Evolutionary conservation across 2,888 invertebrate species (phyloP), one percentile per base, ranked within the genome.

Genomic region (Acrobasis suavella): DNA sequence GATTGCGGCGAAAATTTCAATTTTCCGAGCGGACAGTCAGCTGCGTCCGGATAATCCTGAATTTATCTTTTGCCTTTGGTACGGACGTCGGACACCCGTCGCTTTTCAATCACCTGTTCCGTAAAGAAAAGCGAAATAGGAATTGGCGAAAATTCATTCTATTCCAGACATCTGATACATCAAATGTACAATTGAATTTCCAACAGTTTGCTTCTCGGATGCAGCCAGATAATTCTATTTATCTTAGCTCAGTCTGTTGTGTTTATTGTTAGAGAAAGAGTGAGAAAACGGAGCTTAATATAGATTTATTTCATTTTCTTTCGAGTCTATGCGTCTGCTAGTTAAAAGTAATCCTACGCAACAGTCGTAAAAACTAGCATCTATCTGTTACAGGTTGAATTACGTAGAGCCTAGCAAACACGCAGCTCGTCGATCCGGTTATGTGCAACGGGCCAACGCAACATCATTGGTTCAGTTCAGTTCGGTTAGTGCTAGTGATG

Each of bases 1-100:
- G 70, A 75, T 67, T 68, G 73, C 74, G 69, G 72, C 71, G 72
- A 72, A 80, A 81, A 82, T 84, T 84, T 80, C 82, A 85, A 87
- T 88, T 88, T 86, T 84, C 84, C 80, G 74, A 79, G 69, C 78
- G 82, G 77, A 78, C 81, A 79, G 78, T 80, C 85, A 84, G 82
- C 81, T 85, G 83, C 77, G 81, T 75, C 78, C 72, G 77, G 74
- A 77, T 81, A 80, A 81, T 79, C 75, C 73, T 72, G 74, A 86
- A 85, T 86, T 83, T 86, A 86, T 86, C 77, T 81, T 74, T 72
- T 72, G 73, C 76, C 74, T 78, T 76, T 75, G 74, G 72, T 74
- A 78, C 75, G 77, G 78, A 81, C 77, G 76, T 74, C 75, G 77
- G 78, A 81, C 77, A 76, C 74, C 77, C 78, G 81, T 78, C 80